Conservation (phyloP, 2,888 invertebrate species). For the Pammene aurita region DNA sequence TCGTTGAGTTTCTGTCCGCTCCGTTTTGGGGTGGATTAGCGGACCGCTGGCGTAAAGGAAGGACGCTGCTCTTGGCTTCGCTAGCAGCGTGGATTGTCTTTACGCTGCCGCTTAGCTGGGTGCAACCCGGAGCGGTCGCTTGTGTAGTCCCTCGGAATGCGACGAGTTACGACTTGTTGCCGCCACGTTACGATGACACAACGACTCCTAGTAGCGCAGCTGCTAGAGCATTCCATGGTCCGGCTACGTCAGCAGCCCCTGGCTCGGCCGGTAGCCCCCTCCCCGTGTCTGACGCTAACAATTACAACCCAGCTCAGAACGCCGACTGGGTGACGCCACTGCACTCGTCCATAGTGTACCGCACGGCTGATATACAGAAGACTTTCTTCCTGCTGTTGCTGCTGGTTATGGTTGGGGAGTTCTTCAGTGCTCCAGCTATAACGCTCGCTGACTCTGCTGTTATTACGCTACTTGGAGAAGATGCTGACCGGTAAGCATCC, state of each 20-base stretch:
- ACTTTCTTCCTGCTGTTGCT: slow-evolving; percentile 97
- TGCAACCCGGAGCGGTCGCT: slow-evolving; percentile 96
- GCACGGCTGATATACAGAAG: slow-evolving; percentile 94
- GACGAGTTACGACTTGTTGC: slow-evolving; percentile 85
- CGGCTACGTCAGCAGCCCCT: slow-evolving; percentile 59
- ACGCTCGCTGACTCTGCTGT: slow-evolving; percentile 97
- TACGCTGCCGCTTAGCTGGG: slow-evolving; percentile 97
- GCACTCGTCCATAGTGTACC: slow-evolving; percentile 97
- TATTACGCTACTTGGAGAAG: slow-evolving; percentile 94
- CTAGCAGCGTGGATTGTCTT: slow-evolving; percentile 98
- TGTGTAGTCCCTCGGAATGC: slow-evolving; percentile 86
- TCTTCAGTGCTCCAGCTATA: slow-evolving; percentile 98
- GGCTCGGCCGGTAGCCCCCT: slow-evolving; percentile 86
- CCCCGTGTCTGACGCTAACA: slow-evolving; percentile 88
- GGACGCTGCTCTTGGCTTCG: slow-evolving; percentile 93
- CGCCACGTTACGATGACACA: slow-evolving; percentile 81
- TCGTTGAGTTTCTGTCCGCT: slow-evolving; percentile 98
- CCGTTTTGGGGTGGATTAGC: slow-evolving; percentile 99
- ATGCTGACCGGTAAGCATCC: slow-evolving; percentile 86
- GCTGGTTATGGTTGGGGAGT: slow-evolving; percentile 97
- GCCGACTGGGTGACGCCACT: slow-evolving; percentile 93
- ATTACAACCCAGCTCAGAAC: slow-evolving; percentile 88
- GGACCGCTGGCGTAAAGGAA: slow-evolving; percentile 94
- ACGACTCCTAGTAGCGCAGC: slow-evolving; percentile 45
- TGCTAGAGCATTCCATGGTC: slow-evolving; percentile 61